A percentile compares a stretch with the other conserved stretches of the same genome.
These are phyloP conservation scores for Eristalinus aeneus DNA, from an alignment of 2,888 invertebrate species.

Conservation along the genomic window DNA sequence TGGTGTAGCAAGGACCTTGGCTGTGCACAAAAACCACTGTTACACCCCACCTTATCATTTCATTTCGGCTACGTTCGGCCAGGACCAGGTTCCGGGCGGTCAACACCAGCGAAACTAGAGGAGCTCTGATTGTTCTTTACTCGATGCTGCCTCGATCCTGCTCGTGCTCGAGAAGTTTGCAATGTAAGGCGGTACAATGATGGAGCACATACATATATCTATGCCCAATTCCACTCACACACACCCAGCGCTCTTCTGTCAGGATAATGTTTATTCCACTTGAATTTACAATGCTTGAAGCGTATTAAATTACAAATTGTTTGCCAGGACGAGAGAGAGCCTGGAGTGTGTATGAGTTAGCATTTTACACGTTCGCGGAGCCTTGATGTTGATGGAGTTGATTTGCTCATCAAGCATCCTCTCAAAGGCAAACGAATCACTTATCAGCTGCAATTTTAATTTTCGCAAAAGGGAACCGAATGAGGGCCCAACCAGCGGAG, in stretches of 20 bases:
- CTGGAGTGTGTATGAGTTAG: not conserved
- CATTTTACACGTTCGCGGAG: not conserved
- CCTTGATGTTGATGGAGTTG: constrained; percentile 25
- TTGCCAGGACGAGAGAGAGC: not conserved
- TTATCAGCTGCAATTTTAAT: constrained; percentile 50
- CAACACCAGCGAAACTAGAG: constrained; percentile 1
- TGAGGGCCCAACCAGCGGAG: not conserved
- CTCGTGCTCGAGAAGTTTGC: not conserved
- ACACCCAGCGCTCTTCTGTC: not conserved
- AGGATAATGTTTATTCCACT: constrained; percentile 44
- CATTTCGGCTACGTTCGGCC: not conserved
- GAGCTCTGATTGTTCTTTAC: constrained; percentile 34
- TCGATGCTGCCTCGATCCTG: not conserved
- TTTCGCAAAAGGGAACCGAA: constrained; percentile 25
- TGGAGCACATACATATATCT: not conserved
- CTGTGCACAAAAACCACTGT: constrained; percentile 9
- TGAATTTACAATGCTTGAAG: constrained; percentile 32
- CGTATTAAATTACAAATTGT: constrained; percentile 46
- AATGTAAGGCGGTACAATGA: not conserved
- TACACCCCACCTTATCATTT: not conserved
- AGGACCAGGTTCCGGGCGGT: constrained; percentile 3
- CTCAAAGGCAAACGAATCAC: not conserved
- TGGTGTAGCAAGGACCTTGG: constrained; percentile 10
- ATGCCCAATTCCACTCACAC: not conserved
- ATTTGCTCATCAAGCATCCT: constrained; percentile 4